Evolutionary conservation across 2,113 vertebrate species (phyloP).

Genomic region (Stercorarius parasiticus): DNA sequence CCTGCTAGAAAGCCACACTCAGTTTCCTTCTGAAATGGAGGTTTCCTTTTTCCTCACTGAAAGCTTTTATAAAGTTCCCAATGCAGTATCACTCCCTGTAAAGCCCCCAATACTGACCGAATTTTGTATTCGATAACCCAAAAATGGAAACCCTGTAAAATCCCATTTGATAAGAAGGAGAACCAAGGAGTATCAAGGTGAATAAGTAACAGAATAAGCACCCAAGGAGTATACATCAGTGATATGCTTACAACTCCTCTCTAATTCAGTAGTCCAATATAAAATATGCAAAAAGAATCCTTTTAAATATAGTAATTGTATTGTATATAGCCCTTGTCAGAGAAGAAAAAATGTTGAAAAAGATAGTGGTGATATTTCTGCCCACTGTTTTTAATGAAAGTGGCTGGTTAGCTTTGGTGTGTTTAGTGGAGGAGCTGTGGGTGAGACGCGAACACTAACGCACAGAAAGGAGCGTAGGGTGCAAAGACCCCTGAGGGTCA

Average conservation of each 20-base stretch:
- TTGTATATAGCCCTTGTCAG: neutral
- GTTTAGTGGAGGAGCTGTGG: neutral
- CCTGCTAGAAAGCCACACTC: neutral
- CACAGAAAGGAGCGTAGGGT: neutral
- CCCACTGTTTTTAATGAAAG: neutral
- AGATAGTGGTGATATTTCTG: neutral
- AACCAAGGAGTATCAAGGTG: neutral
- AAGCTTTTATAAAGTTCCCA: neutral
- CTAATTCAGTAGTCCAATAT: neutral
- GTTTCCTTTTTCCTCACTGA: neutral
- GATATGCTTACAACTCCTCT: neutral
- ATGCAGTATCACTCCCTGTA: neutral
- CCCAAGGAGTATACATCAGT: neutral
- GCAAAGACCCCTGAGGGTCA: neutral
- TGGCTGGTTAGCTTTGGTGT: neutral
- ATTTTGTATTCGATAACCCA: neutral
- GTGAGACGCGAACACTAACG: neutral
- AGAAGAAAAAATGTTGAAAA: neutral
- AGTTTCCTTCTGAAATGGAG: neutral
- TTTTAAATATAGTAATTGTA: neutral
- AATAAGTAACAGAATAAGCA: neutral
- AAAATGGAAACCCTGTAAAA: neutral
- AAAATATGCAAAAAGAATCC: neutral
- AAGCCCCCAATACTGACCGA: neutral
- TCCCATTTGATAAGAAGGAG: neutral